Base-by-base conservation (phyloP, 2,113 vertebrate genomes). In the Mus spicilegus region DNA sequence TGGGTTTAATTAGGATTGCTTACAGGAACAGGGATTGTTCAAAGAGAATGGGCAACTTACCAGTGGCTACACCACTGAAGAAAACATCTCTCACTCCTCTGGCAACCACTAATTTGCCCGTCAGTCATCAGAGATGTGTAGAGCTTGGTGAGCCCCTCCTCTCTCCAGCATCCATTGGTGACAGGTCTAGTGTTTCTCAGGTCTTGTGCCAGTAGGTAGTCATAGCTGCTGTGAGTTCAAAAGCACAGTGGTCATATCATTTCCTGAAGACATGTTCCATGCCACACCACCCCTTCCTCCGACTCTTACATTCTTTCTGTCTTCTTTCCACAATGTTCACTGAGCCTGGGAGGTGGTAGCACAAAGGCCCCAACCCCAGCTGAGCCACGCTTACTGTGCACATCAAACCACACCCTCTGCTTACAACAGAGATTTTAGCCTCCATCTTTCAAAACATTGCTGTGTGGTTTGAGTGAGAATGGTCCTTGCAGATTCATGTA, bases 361-460 rank as follows among this genome's bases (percentile, higher is more conserved):
- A 19, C 8, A 46, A 24, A 30, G 1, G 14, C 28, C 7, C 26
- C 26, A 46, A 16, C 30, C 7, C 30, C n/a, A 63, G 58, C 58
- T 0, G 24, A 63, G 81, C 24, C 36, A 4, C 24, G 5, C 1
- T 58, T 61, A 84, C 56, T 39, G 56, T 8, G 28, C 58, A 42
- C 39, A 65, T 65, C 82, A 3, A 67, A 1, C 26, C 61, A 67
- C 65, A 76, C 73, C 42, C 42, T 89, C 54, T 75, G 65, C 63
- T 65, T 49, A 91, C 95, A n/a, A 67, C 17, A 76, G 28, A 22
- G 17, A 61, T 86, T 93, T 95, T 82, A 26, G 30, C 56, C 61
- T 78, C 42, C 5, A 16, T 19, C 42, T 65, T 84, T 28, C 80
- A 61, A 84, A 84, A 0, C 36, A 14, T 17, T 39, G 80, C n/a